Conservation (phyloP, 2,888 invertebrate species). For the Anthrax anthrax region DNA sequence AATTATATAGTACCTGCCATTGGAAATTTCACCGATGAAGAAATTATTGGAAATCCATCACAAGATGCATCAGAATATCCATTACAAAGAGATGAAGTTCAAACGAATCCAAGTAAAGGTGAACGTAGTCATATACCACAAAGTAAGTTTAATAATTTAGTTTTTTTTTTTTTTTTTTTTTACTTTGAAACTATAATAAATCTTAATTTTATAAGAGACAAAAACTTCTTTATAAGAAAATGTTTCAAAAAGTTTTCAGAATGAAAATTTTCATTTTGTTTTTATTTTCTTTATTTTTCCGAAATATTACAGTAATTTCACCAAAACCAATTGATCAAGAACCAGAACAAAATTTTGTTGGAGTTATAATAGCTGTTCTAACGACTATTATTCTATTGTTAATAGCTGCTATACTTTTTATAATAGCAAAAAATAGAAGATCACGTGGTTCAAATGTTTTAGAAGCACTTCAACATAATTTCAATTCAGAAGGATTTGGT, state of each 20-base stretch:
- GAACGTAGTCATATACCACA: constrained; percentile 36
- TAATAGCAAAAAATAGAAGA: constrained; percentile 49
- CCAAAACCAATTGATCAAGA: constrained; percentile 43
- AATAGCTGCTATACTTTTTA: constrained; percentile 52
- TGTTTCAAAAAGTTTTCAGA: too few relatives aligned
- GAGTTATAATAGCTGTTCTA: constrained; percentile 53
- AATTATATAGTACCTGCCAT: constrained; percentile 43
- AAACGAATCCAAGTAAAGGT: constrained; percentile 41
- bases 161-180: not conserved
- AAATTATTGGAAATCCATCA: constrained; percentile 32
- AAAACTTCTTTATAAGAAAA: too few relatives aligned
- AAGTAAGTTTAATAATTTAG: constrained; percentile 18
- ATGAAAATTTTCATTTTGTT: not conserved
- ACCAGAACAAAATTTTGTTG: constrained; percentile 44
- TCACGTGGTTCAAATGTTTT: constrained; percentile 32
- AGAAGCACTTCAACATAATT: constrained; percentile 35
- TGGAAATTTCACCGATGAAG: constrained; percentile 50
- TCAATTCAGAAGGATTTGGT: constrained; percentile 33
- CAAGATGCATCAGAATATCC: constrained; percentile 46
- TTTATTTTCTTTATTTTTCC: constrained; percentile 1
- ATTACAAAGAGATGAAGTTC: constrained; percentile 53
- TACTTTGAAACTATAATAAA: not conserved
- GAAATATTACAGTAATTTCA: constrained; percentile 24
- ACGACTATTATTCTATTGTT: constrained; percentile 58
- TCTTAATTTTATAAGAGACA: too few relatives aligned